Evolutionary conservation across 1,140 invertebrate species (phyloP), one percentile per base, ranked within the genome.

Genomic region (Tetramorium parvispinum): DNA sequence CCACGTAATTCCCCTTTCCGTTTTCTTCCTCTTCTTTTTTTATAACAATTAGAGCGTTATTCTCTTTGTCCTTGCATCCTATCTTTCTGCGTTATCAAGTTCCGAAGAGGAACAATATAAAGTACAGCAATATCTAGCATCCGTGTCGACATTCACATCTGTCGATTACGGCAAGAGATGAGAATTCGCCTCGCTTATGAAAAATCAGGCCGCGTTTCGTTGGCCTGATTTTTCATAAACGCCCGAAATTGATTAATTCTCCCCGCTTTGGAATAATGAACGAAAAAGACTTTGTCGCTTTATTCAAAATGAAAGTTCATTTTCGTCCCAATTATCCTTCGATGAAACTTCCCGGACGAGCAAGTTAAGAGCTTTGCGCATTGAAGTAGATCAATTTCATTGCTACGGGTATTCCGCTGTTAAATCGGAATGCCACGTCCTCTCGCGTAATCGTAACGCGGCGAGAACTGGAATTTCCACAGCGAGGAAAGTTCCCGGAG

Each of bases 351-450:
- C 5, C 37, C 73, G 27, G 27, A 61, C 53, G 81, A 10, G 70
- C 37, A 10, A 81, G 32, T 51, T 68, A 49, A 49, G 24, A 53
- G 49, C 32, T 37, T 32, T 32, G 46, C 13, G 61, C 18, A 27
- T 79, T 53, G 61, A 78, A 78, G 18, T 78, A 21, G 61, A 79
- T 79, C 77, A 79, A 77, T 79, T 81, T 81, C 46, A 40, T 53
- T 24, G 61, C 61, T 32, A 53, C 46, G 77, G 21, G 24, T 81
- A 68, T 81, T 81, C 77, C 46, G n/a, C 46, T 40, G 63, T 70
- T 68, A 51, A 75, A 46, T 59, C 40, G 68, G 61, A 53, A 83
- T 40, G 40, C n/a, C 79, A n/a, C 78, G 37, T 59, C 11, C 68
- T 8, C 13, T 16, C 46, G 55, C 49, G 37, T 51, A 49, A 51